Conservation (phyloP, 2,888 invertebrate genomes). For the Petrophora chlorosata region DNA sequence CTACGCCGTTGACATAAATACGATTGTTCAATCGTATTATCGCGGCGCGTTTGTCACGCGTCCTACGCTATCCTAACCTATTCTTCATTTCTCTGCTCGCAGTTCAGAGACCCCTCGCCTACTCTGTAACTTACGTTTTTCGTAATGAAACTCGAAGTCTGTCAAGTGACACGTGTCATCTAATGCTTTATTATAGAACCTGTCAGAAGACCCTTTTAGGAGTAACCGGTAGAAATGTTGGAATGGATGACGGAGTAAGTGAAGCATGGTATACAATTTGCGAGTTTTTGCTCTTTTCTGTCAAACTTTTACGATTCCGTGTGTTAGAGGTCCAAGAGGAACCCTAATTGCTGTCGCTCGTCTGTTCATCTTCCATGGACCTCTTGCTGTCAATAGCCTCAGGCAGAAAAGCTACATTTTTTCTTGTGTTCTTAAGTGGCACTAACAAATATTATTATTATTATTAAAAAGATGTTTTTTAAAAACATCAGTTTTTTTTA, state of each 20-base stretch:
- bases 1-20: too few relatives aligned
- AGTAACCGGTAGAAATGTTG: background rate
- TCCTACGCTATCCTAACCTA: background rate
- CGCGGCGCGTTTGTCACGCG: background rate
- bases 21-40: too few relatives aligned
- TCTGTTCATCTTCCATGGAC: too few relatives aligned
- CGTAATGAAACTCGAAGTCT: conserved; percentile 18
- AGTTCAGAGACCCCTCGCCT: background rate
- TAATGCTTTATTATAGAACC: conserved; percentile 1
- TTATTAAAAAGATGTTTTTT: too few relatives aligned
- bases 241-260: background rate
- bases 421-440: too few relatives aligned
- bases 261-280: background rate
- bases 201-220: conserved; percentile 6
- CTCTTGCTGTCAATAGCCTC: too few relatives aligned
- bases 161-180: conserved; percentile 10
- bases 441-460: too few relatives aligned
- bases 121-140: conserved; percentile 9
- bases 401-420: too few relatives aligned
- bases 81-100: background rate
- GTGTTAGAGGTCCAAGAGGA: too few relatives aligned
- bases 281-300: background rate
- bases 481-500: too few relatives aligned
- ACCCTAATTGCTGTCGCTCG: too few relatives aligned
- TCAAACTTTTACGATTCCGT: too few relatives aligned